phyloP scores from a whole-genome alignment of 2,113 vertebrate species.

The Gorsachius goisagi region DNA sequence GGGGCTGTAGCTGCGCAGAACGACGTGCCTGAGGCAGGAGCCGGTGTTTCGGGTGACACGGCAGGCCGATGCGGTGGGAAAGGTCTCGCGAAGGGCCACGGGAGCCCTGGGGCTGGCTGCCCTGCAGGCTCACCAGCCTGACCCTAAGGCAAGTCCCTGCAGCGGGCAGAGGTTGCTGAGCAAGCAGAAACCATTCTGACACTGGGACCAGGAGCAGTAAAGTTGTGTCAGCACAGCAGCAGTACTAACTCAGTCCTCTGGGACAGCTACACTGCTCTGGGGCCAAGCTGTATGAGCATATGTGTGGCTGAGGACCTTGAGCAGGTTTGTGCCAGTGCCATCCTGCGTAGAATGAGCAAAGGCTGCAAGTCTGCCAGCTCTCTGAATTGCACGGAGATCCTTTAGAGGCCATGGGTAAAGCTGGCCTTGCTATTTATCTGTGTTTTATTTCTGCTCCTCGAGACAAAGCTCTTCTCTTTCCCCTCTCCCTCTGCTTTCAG shows the following conservation, averaged over 20 bases:
- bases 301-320: neutral
- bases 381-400: neutral
- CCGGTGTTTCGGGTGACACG: neutral
- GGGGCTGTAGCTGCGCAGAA: neutral
- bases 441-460: neutral
- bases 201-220: neutral
- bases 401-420: rapidly evolving
- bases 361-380: neutral
- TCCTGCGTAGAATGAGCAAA: neutral
- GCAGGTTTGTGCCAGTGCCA: neutral
- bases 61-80: neutral
- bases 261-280: neutral
- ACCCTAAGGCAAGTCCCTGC: neutral
- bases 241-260: neutral
- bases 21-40: neutral
- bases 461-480: neutral
- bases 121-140: neutral
- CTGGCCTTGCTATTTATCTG: neutral
- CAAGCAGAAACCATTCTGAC: neutral
- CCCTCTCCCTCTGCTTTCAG: neutral
- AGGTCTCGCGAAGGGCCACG: rapidly evolving
- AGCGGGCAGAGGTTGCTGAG: neutral
- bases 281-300: neutral
- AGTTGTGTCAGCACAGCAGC: neutral
- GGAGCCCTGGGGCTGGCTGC: neutral